These are phyloP conservation scores for Cairina moschata DNA, from an alignment of 2,113 vertebrate genomes.

Conservation along the genomic window DNA sequence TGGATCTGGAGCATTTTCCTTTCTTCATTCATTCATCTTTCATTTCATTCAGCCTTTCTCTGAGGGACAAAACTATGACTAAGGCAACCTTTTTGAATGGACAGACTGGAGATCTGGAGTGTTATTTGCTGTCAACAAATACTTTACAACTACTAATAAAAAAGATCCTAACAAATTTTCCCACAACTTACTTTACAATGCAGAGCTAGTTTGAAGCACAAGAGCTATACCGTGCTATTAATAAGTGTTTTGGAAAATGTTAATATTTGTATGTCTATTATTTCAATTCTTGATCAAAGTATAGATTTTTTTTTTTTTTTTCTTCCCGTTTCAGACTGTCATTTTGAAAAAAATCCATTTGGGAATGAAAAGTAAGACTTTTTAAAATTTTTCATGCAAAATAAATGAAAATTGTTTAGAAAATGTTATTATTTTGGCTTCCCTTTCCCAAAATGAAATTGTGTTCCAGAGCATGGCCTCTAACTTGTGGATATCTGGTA, in stretches of 20 bases:
- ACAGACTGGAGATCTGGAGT: background rate
- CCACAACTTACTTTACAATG: background rate
- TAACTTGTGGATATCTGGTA: background rate
- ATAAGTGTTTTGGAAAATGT: background rate
- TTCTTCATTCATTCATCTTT: background rate
- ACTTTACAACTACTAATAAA: background rate
- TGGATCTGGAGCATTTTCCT: background rate
- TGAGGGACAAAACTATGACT: background rate
- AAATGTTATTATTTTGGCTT: background rate
- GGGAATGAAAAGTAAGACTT: background rate
- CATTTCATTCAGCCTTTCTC: background rate
- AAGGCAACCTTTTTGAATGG: background rate
- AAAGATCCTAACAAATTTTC: background rate
- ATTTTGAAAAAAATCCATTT: background rate
- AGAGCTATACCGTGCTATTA: background rate
- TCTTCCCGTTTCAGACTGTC: background rate
- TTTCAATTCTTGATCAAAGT: background rate
- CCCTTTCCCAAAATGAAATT: background rate
- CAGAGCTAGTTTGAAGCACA: background rate
- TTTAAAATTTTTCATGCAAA: background rate
- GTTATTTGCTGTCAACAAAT: background rate
- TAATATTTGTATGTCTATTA: background rate
- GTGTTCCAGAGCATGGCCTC: background rate
- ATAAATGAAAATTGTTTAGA: background rate
- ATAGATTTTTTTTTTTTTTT: background rate